phyloP scores from a whole-genome alignment of 2,888 invertebrate genomes.

The Parascotia fuliginaria region DNA sequence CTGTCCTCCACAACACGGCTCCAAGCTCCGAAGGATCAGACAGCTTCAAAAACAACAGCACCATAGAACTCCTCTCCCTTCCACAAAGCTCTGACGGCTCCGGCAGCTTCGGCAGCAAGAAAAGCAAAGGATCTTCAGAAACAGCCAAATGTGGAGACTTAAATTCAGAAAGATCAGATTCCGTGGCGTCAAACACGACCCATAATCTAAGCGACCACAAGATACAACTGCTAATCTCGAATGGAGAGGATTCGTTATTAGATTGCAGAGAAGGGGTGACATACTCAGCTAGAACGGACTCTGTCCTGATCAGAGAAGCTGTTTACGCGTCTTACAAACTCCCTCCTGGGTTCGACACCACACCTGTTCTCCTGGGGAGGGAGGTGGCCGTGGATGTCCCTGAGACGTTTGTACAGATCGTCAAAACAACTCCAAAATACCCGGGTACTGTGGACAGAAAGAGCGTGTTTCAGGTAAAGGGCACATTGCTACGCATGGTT shows the following conservation, averaged over 20 bases:
- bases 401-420: conserved; percentile 93
- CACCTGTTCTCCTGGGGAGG: conserved; percentile 79
- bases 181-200: conserved; percentile 66
- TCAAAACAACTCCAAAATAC: conserved; percentile 90
- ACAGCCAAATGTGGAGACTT: conserved; percentile 76
- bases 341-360: conserved; percentile 79
- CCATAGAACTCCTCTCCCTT: conserved; percentile 71
- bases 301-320: conserved; percentile 79
- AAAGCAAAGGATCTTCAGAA: conserved; percentile 75
- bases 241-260: conserved; percentile 77
- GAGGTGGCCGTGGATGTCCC: conserved; percentile 96
- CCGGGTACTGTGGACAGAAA: conserved; percentile 86
- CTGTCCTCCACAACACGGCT: conserved; percentile 70
- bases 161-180: conserved; percentile 68
- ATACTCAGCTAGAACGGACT: conserved; percentile 81
- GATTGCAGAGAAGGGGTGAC: conserved; percentile 79
- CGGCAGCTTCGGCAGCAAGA: conserved; percentile 77
- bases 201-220: conserved; percentile 75
- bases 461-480: conserved; percentile 80
- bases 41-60: conserved; percentile 75
- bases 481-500: conserved; percentile 61
- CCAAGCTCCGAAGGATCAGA: conserved; percentile 75
- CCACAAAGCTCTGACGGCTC: conserved; percentile 79
- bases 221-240: conserved; percentile 77
- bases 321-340: conserved; percentile 80